Conservation (phyloP, 2,888 invertebrate genomes). For the Hypselothyrea guttata region DNA sequence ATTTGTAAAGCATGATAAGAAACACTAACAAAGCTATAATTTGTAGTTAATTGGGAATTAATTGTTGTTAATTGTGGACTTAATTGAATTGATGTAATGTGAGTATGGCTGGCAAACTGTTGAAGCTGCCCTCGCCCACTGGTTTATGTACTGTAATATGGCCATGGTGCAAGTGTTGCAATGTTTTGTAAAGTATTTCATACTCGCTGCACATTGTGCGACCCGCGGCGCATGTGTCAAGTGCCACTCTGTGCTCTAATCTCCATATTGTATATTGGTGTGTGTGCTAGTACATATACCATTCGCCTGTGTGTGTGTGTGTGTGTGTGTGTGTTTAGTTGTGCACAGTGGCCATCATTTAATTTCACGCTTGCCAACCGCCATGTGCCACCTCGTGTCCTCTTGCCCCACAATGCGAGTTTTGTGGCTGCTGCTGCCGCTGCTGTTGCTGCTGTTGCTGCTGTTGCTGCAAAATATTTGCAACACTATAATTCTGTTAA, state of each 20-base stretch:
- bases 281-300: slow-evolving; percentile 6
- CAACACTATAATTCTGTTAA: slow-evolving; percentile 50
- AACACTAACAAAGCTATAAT: too few species aligned
- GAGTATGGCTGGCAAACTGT: not conserved
- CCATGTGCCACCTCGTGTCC: not conserved
- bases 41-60: too few species aligned
- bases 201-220: slow-evolving; percentile 27
- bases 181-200: slow-evolving; percentile 17
- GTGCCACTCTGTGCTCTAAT: slow-evolving; percentile 15
- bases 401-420: not conserved
- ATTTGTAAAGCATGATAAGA: too few species aligned
- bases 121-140: not conserved
- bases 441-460: slow-evolving; percentile 3
- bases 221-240: slow-evolving; percentile 27
- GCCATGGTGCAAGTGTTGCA: not conserved
- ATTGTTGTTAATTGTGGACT: too few species aligned
- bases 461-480: slow-evolving; percentile 39
- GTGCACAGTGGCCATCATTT: slow-evolving; percentile 47
- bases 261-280: slow-evolving; percentile 5
- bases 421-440: not conserved
- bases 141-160: not conserved
- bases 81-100: not conserved
- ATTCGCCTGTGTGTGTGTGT: too few species aligned
- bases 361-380: slow-evolving; percentile 53
- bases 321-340: slow-evolving; percentile 15